Evolutionary conservation across 2,797 vertebrate genomes (phyloP).

Genomic region (Syngnathus acus): DNA sequence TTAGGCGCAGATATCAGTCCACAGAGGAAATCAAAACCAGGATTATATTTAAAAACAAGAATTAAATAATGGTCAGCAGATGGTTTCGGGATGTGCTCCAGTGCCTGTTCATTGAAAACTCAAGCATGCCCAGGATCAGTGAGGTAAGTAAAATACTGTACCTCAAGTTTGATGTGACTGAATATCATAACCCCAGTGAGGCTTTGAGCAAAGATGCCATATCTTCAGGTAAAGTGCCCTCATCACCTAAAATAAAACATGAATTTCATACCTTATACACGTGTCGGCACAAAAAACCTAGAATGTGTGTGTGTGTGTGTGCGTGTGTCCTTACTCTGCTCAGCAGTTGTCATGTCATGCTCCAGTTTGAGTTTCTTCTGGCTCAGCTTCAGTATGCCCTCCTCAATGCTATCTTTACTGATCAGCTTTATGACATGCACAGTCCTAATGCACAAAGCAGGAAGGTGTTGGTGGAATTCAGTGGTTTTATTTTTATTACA

Average conservation of each 20-base stretch:
- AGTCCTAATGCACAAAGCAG: constrained; percentile 45
- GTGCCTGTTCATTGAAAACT: constrained; percentile 21
- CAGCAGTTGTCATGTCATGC: constrained; percentile 88
- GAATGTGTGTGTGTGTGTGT: background rate
- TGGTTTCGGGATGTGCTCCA: constrained; percentile 10
- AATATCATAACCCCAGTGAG: constrained; percentile 82
- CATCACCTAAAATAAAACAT: constrained; percentile 67
- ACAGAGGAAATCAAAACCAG: constrained; percentile 7
- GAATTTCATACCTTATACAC: background rate
- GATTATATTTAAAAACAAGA: too few species aligned
- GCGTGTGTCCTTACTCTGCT: constrained; percentile 69
- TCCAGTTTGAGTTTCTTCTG: constrained; percentile 92
- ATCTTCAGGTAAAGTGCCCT: constrained; percentile 82
- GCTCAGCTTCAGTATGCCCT: constrained; percentile 85
- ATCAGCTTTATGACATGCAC: constrained; percentile 86
- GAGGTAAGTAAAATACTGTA: constrained; percentile 6
- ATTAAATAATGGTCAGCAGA: constrained; percentile 25
- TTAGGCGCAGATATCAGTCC: constrained; percentile 36
- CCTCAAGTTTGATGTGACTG: constrained; percentile 5
- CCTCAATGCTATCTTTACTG: constrained; percentile 88
- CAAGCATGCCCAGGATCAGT: constrained; percentile 21
- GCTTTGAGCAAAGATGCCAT: constrained; percentile 89
- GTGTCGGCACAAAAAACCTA: background rate
- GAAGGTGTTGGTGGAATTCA: background rate
- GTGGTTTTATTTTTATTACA: background rate